Evolutionary conservation across 2,888 invertebrate species (phyloP).

Genomic region (Drosophila meridiana): DNA sequence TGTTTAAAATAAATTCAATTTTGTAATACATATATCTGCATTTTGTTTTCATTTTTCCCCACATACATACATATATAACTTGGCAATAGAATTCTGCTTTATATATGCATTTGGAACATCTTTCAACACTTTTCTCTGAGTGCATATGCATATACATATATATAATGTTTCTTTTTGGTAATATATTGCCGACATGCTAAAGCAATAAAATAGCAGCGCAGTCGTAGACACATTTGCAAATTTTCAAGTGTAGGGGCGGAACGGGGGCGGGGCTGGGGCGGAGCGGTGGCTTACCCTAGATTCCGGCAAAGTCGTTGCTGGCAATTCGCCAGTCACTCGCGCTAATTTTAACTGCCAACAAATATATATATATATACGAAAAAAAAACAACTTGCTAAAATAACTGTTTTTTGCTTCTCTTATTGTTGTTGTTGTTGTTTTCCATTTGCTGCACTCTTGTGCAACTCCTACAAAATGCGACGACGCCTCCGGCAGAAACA

Average conservation of each 20-base stretch:
- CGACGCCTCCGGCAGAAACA: slow-evolving; percentile 67
- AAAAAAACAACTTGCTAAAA: slow-evolving; percentile 57
- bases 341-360: slow-evolving; percentile 57
- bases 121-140: slow-evolving; percentile 8
- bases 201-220: slow-evolving; percentile 74
- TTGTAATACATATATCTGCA: not conserved
- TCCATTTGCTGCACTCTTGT: slow-evolving; percentile 37
- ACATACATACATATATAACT: not conserved
- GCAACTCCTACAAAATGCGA: slow-evolving; percentile 60
- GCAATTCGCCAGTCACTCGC: slow-evolving; percentile 68
- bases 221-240: slow-evolving; percentile 71
- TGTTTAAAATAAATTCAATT: not conserved
- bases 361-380: not conserved
- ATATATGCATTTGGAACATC: not conserved
- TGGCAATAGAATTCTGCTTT: not conserved
- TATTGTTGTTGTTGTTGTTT: slow-evolving; percentile 19
- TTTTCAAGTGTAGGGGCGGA: slow-evolving; percentile 21
- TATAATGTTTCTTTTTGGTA: slow-evolving; percentile 49
- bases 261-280: slow-evolving; percentile 1
- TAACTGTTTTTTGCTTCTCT: slow-evolving; percentile 56
- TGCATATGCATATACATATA: slow-evolving; percentile 4
- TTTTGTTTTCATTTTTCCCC: not conserved
- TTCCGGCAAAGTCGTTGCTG: slow-evolving; percentile 58
- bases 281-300: slow-evolving; percentile 63
- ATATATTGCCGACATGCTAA: slow-evolving; percentile 76